Conservation (phyloP, 2,797 vertebrate species). For the Pseudochaenichthys georgianus region DNA sequence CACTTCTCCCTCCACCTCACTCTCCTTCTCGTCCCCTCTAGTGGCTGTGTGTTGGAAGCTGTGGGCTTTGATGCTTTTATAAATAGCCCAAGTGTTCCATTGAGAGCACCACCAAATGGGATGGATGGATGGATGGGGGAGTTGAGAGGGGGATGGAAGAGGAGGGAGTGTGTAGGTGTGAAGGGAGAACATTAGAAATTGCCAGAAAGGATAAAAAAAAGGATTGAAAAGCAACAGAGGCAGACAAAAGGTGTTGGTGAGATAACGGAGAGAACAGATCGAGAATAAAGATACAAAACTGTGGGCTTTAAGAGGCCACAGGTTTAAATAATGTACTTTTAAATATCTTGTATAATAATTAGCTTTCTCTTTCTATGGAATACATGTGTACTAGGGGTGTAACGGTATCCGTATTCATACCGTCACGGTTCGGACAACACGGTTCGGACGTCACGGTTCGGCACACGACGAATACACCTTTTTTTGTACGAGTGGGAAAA, state of each 20-base stretch:
- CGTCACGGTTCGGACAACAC: too few relatives aligned
- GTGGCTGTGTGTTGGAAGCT: slow-evolving; percentile 71
- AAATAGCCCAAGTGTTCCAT: slow-evolving; percentile 82
- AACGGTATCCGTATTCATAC: too few relatives aligned
- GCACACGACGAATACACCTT: too few relatives aligned
- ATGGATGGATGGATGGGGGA: slow-evolving; percentile 40
- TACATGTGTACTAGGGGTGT: background rate
- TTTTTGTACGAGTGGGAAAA: too few relatives aligned
- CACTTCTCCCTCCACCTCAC: slow-evolving; percentile 7
- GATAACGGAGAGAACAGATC: slow-evolving; percentile 23
- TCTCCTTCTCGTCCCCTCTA: slow-evolving; percentile 42
- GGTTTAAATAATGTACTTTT: background rate
- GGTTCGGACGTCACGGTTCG: too few relatives aligned
- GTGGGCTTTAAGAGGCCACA: background rate
- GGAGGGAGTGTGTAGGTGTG: slow-evolving; percentile 65
- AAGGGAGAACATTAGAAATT: slow-evolving; percentile 60
- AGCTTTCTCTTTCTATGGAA: background rate
- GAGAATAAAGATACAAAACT: background rate
- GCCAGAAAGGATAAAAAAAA: slow-evolving; percentile 30
- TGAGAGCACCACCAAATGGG: slow-evolving; percentile 74
- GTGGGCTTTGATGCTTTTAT: slow-evolving; percentile 81
- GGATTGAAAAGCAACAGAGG: slow-evolving; percentile 53
- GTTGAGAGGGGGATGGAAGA: slow-evolving; percentile 29
- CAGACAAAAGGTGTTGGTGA: slow-evolving; percentile 35
- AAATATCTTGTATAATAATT: background rate